Base-by-base conservation (phyloP, 1,140 invertebrate species). In the Protaetia brevitarsis region DNA sequence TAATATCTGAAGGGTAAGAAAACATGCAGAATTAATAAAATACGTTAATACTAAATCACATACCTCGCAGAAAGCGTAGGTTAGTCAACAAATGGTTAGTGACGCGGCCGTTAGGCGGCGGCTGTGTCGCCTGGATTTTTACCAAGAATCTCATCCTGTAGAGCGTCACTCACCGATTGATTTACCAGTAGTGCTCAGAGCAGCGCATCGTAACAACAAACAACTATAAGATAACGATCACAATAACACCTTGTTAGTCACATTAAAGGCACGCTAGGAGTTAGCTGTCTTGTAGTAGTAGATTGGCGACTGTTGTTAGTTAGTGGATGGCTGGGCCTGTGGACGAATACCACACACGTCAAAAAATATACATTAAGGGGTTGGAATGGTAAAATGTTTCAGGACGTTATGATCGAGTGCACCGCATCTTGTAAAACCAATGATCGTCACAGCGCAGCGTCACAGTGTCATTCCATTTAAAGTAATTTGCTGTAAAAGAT, bases 241-340 rank as follows among this genome's bases (percentile, higher is more conserved):
- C 19, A 10, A 51, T 51, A 51, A 51, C 41, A 51, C 41, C 41
- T 51, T 51, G 41, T 51, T 51, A 51, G 41, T 51, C 41, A 51
- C 41, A 51, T 51, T 51, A 51, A 23, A 51, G 41, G 16, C 19
- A 51, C 41, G 41, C n/a, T n/a, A 16, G 41, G 7, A 19, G 41
- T 51, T 51, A 51, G 19, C 26, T 13, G 41, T n/a, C n/a, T n/a
- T n/a, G n/a, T n/a, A 51, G 11, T 23, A 23, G 16, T 19, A 8
- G 41, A 10, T 23, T 21, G 2, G 19, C 41, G 16, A 19, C 26
- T 51, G 41, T 21, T 19, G 19, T 4, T 21, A 8, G 41, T 51
- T 51, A 51, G 41, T 51, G 26, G 41, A 7, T 21, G 19, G 19
- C n/a, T n/a, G n/a, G n/a, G n/a, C n/a, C n/a, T n/a, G n/a, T n/a